Base-by-base conservation (phyloP, 2,113 vertebrate genomes). In the Xerus inauris region DNA sequence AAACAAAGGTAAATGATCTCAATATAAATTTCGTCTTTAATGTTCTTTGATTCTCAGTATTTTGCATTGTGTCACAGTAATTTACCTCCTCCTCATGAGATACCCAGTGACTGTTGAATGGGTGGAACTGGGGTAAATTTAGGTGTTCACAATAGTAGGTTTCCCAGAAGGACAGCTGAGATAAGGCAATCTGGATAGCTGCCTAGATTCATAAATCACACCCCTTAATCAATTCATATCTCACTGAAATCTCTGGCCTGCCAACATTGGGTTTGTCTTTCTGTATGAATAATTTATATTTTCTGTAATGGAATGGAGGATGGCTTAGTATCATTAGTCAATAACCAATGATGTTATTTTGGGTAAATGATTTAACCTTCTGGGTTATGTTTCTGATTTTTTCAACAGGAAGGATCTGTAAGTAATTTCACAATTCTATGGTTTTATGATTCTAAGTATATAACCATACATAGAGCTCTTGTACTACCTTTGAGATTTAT, bases 151-250 rank as follows among this genome's bases (percentile, higher is more conserved):
- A 84, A 54, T 67, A 57, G 57, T 49, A 14, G 80, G 90, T 69
- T 94, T 94, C 96, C 77, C 71, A 91, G 85, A 94, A 93, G 89
- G 94, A 81, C 94, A 93, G 84, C 84, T 80, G 84, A 92, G 92
- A 97, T 79, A 96, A 96, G 77, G 81, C 88, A 94, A 96, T 95
- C 94, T 81, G 94, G 92, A 86, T 45, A 92, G 71, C 94, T 97
- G 94, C 89, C 89, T 93, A 59, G 71, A 91, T 97, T 97, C 83
- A 96, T 97, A 97, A 94, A 94, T 97, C 94, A 96, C 30, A 95
- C 4, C 45, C 42, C 49, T 96, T 94, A 96, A 91, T 54, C 89
- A 95, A 95, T 91, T 97, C 95, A 8, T 71, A 94, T 92, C 75
- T 96, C 89, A 91, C 93, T 94, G 95, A 97, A 95, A 95, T 97